Percentiles rank a stretch among this genome's conserved stretches.
Evolutionary conservation across 2,888 invertebrate species (phyloP).

Genomic region (Perizoma flavofasciatum): DNA sequence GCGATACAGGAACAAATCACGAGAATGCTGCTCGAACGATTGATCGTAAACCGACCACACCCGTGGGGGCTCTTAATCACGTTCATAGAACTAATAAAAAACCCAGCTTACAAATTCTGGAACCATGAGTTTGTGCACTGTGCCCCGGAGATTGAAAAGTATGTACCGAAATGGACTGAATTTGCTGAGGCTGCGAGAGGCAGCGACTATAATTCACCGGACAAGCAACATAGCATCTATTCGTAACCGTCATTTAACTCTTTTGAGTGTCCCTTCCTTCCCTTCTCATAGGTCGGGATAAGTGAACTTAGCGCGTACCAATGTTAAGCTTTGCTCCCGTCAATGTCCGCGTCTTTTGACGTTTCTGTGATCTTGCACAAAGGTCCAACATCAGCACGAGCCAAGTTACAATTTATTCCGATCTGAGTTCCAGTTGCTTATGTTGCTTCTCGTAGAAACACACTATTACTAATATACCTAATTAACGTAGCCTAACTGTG

Average conservation of each 20-base stretch:
- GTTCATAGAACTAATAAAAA: conserved; percentile 99
- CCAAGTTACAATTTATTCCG: too few species aligned
- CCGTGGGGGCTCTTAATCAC: conserved; percentile 99
- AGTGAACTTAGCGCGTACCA: too few species aligned
- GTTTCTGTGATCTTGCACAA: too few species aligned
- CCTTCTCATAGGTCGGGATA: background rate
- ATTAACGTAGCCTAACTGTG: too few species aligned
- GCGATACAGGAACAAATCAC: conserved; percentile 99
- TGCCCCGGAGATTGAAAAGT: conserved; percentile 99
- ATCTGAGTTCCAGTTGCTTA: too few species aligned
- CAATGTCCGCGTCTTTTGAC: too few species aligned
- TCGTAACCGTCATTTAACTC: too few species aligned
- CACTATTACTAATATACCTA: too few species aligned
- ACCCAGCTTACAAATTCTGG: conserved; percentile 99
- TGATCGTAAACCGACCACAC: conserved; percentile 99
- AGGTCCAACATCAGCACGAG: too few species aligned
- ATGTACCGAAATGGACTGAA: conserved; percentile 59
- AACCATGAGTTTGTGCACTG: conserved; percentile 99
- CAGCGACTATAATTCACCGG: background rate
- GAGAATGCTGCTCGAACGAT: conserved; percentile 96
- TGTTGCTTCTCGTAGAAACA: too few species aligned
- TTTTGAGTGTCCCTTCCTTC: conserved; percentile 7
- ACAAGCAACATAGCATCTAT: too few species aligned
- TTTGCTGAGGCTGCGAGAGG: conserved; percentile 6
- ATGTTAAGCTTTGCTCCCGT: too few species aligned